phyloP scores from a whole-genome alignment of 2,888 invertebrate genomes.

The Cerceris rybyensis region DNA sequence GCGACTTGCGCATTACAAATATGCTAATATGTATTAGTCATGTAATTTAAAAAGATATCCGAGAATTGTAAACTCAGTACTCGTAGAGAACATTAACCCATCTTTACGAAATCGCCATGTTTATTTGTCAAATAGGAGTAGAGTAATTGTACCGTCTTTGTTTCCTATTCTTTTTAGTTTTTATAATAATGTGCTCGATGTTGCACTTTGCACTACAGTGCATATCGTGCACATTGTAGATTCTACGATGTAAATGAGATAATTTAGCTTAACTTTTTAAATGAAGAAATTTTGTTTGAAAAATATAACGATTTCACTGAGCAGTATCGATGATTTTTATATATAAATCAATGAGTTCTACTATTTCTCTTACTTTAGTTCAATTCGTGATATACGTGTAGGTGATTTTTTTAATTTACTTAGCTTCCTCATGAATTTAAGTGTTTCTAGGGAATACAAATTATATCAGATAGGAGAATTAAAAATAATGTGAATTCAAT shows the following conservation, averaged over 20 bases:
- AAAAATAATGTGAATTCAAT: no score
- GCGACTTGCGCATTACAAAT: slow-evolving; percentile 42
- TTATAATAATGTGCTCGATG: not conserved
- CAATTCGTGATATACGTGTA: no score
- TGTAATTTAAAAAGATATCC: slow-evolving; percentile 1
- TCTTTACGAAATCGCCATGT: slow-evolving; percentile 42
- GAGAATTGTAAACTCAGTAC: slow-evolving; percentile 16
- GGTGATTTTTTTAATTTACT: no score
- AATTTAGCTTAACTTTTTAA: not conserved
- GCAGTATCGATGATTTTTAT: no score
- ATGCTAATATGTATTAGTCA: not conserved
- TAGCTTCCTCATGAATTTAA: no score
- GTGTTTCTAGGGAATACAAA: no score
- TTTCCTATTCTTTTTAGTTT: not conserved
- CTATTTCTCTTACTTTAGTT: no score
- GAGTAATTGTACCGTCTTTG: not conserved
- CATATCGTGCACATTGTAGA: not conserved
- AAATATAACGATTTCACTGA: no score
- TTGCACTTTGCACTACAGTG: not conserved
- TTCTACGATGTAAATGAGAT: not conserved
- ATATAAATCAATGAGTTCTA: no score
- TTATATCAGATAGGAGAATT: no score
- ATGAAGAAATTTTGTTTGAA: no score
- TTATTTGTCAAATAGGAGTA: slow-evolving; percentile 13
- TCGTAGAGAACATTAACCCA: slow-evolving; percentile 20